Evolutionary conservation across 2,888 invertebrate genomes (phyloP).

Genomic region (Eulithis testata): DNA sequence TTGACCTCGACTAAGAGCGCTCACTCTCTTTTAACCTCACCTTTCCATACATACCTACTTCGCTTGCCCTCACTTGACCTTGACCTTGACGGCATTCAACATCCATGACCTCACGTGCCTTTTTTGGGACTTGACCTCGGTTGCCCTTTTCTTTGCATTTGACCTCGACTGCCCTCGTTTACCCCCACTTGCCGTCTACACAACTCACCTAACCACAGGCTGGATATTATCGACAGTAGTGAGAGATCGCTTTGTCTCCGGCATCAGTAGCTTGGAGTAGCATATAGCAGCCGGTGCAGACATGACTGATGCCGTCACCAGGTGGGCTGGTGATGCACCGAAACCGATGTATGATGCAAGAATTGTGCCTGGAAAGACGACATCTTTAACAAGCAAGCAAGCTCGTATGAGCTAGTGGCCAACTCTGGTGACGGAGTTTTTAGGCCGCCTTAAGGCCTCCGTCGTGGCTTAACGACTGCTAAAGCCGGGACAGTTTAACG

Average conservation of each 20-base stretch:
- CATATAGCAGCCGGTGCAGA: conserved; percentile 97
- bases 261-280: conserved; percentile 95
- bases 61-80: not conserved
- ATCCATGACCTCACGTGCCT: too few species aligned
- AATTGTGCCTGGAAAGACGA: conserved; percentile 91
- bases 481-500: too few species aligned
- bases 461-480: too few species aligned
- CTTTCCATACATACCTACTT: too few species aligned
- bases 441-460: too few species aligned
- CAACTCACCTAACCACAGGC: conserved; percentile 86
- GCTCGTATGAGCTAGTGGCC: too few species aligned
- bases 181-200: too few species aligned
- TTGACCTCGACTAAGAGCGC: too few species aligned
- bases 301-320: conserved; percentile 98
- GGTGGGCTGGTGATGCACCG: conserved; percentile 94
- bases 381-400: too few species aligned
- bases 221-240: conserved; percentile 91
- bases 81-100: not conserved
- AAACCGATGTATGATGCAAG: conserved; percentile 96
- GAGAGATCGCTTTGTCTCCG: conserved; percentile 93
- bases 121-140: too few species aligned
- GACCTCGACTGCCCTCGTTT: not conserved
- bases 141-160: not conserved
- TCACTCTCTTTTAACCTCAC: too few species aligned
- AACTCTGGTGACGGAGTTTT: too few species aligned